Conservation (phyloP, 2,888 invertebrate genomes). For the Oeneis ivallda region DNA sequence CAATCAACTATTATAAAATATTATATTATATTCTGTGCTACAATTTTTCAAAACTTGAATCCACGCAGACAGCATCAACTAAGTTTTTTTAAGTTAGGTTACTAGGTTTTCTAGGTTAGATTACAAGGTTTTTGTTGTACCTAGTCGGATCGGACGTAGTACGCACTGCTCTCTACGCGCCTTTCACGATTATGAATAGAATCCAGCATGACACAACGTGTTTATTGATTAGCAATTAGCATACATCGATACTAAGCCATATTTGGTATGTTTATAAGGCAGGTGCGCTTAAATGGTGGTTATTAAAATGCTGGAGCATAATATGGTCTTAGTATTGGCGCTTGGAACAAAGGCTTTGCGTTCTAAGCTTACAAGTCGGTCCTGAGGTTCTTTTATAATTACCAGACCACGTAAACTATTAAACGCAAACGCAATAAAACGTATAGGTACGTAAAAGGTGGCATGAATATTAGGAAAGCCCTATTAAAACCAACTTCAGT, state of each 20-base stretch:
- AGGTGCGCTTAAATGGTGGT: conserved; percentile 29
- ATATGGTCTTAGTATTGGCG: conserved; percentile 7
- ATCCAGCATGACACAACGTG: conserved; percentile 59
- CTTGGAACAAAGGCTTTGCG: conserved; percentile 7
- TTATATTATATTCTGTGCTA: too few relatives aligned
- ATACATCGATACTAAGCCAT: conserved; percentile 54
- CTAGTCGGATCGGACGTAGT: not conserved
- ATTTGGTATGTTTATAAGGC: conserved; percentile 43
- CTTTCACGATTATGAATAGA: conserved; percentile 70
- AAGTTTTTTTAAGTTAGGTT: too few relatives aligned
- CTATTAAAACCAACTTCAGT: too few relatives aligned
- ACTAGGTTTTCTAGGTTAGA: not conserved
- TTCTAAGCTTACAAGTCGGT: not conserved
- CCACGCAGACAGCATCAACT: too few relatives aligned
- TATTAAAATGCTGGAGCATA: conserved; percentile 18
- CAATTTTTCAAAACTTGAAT: too few relatives aligned
- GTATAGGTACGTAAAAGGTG: not conserved
- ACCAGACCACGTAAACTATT: too few relatives aligned
- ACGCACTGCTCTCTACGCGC: conserved; percentile 44
- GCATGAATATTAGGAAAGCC: too few relatives aligned
- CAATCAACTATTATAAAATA: too few relatives aligned
- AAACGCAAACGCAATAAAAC: too few relatives aligned
- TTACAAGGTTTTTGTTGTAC: not conserved
- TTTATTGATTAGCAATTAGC: conserved; percentile 68
- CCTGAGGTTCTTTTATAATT: not conserved